Evolutionary conservation across 2,888 invertebrate species (phyloP).

Genomic region (Eustalomyia histrio): DNA sequence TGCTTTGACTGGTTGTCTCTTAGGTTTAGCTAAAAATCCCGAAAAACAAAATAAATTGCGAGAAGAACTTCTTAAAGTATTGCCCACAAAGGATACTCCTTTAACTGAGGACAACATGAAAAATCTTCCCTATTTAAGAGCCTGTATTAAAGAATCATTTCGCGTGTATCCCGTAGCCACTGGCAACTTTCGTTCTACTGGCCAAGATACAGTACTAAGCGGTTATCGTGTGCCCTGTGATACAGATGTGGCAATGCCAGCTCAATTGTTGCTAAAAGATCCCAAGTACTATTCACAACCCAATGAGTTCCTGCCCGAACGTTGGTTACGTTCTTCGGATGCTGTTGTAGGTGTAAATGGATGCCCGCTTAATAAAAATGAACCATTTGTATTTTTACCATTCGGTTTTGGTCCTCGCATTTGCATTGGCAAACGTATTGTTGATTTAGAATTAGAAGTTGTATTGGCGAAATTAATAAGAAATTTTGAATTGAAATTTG

Average conservation of each 20-base stretch:
- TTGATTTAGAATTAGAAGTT: constrained; percentile 51
- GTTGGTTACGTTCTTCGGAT: constrained; percentile 81
- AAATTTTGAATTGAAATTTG: constrained; percentile 46
- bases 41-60: constrained; percentile 83
- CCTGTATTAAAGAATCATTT: constrained; percentile 86
- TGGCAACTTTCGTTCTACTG: constrained; percentile 81
- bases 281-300: constrained; percentile 82
- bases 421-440: constrained; percentile 59
- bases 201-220: constrained; percentile 81
- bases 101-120: constrained; percentile 79
- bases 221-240: constrained; percentile 82
- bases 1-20: constrained; percentile 80
- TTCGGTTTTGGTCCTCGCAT: constrained; percentile 58
- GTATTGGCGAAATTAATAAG: constrained; percentile 29
- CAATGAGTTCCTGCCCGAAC: constrained; percentile 82
- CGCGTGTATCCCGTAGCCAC: constrained; percentile 82
- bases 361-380: constrained; percentile 48
- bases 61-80: constrained; percentile 80
- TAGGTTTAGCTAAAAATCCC: constrained; percentile 83
- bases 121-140: constrained; percentile 83
- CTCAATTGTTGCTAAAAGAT: constrained; percentile 83
- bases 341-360: background rate
- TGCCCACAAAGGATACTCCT: constrained; percentile 76
- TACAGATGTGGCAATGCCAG: constrained; percentile 87
- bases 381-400: constrained; percentile 55